Conservation (phyloP, 2,113 vertebrate species). For the Bostrychus sinensis region DNA sequence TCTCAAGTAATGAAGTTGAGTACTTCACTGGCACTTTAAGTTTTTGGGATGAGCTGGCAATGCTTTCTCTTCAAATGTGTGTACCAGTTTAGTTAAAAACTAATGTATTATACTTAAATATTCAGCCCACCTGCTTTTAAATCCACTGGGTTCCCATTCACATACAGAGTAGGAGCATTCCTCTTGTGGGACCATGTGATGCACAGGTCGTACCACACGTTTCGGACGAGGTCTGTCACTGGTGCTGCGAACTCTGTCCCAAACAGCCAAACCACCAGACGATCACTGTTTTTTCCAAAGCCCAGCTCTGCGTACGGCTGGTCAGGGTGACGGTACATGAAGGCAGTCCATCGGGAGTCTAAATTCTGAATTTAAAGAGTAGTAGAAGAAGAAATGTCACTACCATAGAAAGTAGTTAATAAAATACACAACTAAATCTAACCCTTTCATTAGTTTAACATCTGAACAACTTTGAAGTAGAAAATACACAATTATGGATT, state of each 20-base stretch:
- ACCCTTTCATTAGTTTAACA: too few relatives aligned
- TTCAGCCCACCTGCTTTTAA: conserved; percentile 39
- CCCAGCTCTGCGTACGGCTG: conserved; percentile 69
- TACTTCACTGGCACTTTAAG: too few relatives aligned
- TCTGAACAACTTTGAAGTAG: too few relatives aligned
- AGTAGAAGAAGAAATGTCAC: neutral
- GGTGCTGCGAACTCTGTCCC: conserved; percentile 65
- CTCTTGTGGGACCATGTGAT: conserved; percentile 75
- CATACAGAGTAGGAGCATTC: conserved; percentile 72
- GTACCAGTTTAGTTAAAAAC: neutral
- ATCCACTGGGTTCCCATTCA: conserved; percentile 53
- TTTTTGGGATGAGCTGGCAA: too few relatives aligned
- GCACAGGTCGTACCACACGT: conserved; percentile 81
- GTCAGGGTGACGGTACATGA: conserved; percentile 77
- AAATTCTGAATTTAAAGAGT: conserved; percentile 1
- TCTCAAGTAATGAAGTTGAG: too few relatives aligned
- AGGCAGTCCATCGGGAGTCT: conserved; percentile 74
- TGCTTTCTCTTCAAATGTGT: neutral
- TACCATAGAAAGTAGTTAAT: too few relatives aligned
- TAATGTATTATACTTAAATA: neutral
- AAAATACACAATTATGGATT: too few relatives aligned
- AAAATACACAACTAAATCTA: neutral
- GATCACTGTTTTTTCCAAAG: conserved; percentile 55
- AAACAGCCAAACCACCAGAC: conserved; percentile 77
- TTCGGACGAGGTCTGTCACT: conserved; percentile 33